Base-by-base conservation (phyloP, 2,797 vertebrate genomes). In the Sardinella longiceps region DNA sequence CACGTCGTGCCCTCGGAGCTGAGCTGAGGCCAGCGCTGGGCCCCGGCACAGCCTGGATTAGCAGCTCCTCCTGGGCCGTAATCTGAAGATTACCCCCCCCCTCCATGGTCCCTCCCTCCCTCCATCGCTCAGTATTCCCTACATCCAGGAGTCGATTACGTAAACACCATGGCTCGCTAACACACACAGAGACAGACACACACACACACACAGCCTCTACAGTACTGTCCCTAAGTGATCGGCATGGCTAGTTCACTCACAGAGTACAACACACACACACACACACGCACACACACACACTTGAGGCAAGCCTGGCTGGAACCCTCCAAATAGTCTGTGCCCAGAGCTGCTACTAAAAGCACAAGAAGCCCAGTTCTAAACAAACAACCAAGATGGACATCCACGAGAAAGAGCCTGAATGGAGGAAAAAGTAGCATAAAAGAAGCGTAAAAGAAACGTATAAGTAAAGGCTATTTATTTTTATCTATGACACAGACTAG, bases 21-120 rank as follows among this genome's bases (percentile, higher is more conserved):
- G 56, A 30, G 28, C 28, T 12, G 25, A 82, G 83, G 50, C 15
- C 66, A 18, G 70, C 45, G 48, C 51, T 18, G 25, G 84, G 81
- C 80, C 82, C 15, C 81, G 77, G 28, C 66, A n/a, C n/a, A 86
- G 81, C 33, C 46, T 81, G 92, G 90, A 94, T 95, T 94, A 93
- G 91, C 92, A 89, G 86, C 88, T 88, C 90, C 88, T 93, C 91
- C 90, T 88, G 87, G 91, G 91, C 82, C 90, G 90, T 94, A 93
- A 94, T 92, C 92, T 93, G 90, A 91, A 95, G 94, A 94, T 94
- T 95, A 95, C 86, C 89, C 46, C 60, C 43, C n/a, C 84, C 80
- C 39, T 43, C 80, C 30, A 53, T 6, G 20, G 51, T 39, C 66
- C 14, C 66, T 83, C 37, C 83, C 66, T 58, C 48, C 80, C 28